Conservation (phyloP, 2,113 vertebrate species). For the Hiodon tergisus region DNA sequence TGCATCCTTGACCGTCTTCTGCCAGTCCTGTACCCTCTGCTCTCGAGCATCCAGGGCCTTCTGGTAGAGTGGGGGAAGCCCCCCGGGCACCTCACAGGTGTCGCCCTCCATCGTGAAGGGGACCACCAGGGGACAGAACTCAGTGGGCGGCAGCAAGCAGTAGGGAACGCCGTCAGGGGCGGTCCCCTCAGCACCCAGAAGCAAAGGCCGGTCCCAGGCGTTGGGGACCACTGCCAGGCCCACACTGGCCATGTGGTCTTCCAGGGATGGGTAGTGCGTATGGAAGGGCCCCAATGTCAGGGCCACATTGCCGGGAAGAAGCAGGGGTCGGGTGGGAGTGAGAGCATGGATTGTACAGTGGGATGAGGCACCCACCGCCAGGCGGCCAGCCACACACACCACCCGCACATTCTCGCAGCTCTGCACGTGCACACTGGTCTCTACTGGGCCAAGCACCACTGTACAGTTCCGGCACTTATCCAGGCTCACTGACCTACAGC, state of each 20-base stretch:
- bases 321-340: constrained; percentile 78
- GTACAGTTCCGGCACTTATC: constrained; percentile 87
- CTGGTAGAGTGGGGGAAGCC: constrained; percentile 72
- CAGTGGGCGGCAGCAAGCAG: constrained; percentile 66
- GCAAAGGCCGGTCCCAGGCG: constrained; percentile 79
- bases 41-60: constrained; percentile 68
- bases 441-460: constrained; percentile 82
- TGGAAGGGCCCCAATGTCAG: constrained; percentile 86
- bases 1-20: constrained; percentile 80
- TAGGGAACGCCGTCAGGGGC: constrained; percentile 53
- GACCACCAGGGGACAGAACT: constrained; percentile 77
- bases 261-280: constrained; percentile 85
- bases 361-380: constrained; percentile 70
- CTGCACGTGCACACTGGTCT: constrained; percentile 77
- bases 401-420: constrained; percentile 77
- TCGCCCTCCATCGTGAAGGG: constrained; percentile 94
- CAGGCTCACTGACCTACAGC: constrained; percentile 76
- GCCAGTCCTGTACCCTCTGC: constrained; percentile 77
- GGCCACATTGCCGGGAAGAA: constrained; percentile 76
- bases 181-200: constrained; percentile 68
- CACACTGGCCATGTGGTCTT: constrained; percentile 90
- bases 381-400: constrained; percentile 71
- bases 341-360: constrained; percentile 72
- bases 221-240: constrained; percentile 91
- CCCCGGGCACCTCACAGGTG: constrained; percentile 84